phyloP scores from a whole-genome alignment of 2,888 invertebrate genomes.

The Spilarctia lutea region DNA sequence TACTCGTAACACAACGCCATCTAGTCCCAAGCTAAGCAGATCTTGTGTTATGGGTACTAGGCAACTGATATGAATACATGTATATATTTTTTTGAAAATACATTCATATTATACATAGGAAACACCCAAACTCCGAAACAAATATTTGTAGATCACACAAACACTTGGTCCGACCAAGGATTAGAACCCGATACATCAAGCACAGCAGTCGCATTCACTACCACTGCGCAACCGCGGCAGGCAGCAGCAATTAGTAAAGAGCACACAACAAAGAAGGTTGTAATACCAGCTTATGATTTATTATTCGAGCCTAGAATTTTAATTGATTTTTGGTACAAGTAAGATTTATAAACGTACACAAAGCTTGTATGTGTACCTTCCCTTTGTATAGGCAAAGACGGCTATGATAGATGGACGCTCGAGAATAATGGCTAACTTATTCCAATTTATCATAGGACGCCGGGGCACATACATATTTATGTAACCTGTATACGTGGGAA shows the following conservation, averaged over 20 bases:
- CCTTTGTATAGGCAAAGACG: constrained; percentile 48
- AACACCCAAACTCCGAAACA: too few relatives aligned
- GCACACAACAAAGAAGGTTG: constrained; percentile 5
- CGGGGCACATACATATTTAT: constrained; percentile 59
- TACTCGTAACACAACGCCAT: too few relatives aligned
- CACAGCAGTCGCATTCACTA: too few relatives aligned
- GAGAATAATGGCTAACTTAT: constrained; percentile 64
- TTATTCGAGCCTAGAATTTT: constrained; percentile 26
- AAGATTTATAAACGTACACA: constrained; percentile 37
- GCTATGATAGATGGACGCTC: constrained; percentile 65
- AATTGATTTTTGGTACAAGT: constrained; percentile 41
- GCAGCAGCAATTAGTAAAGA: neutral
- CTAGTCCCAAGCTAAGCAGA: too few relatives aligned
- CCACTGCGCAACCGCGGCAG: too few relatives aligned
- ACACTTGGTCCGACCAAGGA: too few relatives aligned
- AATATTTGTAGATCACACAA: too few relatives aligned
- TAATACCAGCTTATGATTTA: constrained; percentile 21
- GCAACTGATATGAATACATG: too few relatives aligned
- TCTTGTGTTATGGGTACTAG: too few relatives aligned
- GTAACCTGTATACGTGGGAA: constrained; percentile 28
- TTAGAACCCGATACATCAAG: too few relatives aligned
- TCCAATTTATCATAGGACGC: constrained; percentile 63
- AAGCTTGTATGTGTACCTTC: constrained; percentile 26
- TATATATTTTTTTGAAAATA: too few relatives aligned
- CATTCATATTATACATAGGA: too few relatives aligned